Evolutionary conservation across 2,888 invertebrate genomes (phyloP).

Genomic region (Periphyllus acericola): DNA sequence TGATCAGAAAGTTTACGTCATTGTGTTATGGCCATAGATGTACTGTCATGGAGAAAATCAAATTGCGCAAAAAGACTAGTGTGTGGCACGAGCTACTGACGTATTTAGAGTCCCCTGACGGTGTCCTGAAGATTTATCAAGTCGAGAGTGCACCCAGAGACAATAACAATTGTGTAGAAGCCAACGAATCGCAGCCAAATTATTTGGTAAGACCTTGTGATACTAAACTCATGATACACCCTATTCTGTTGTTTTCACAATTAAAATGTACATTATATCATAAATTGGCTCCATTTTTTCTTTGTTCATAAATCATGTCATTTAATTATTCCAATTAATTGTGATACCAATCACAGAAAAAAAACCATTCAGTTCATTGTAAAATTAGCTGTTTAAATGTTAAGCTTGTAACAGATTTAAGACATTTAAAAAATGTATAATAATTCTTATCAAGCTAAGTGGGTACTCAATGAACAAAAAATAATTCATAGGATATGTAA

Average conservation of each 20-base stretch:
- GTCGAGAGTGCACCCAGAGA: not conserved
- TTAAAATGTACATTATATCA: too few species aligned
- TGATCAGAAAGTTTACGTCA: slow-evolving; percentile 46
- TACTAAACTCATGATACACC: not conserved
- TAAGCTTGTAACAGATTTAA: too few species aligned
- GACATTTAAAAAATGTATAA: too few species aligned
- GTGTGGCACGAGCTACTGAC: slow-evolving; percentile 45
- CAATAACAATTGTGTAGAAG: slow-evolving; percentile 15
- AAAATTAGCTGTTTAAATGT: not conserved
- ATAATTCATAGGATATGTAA: too few species aligned
- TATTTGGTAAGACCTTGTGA: slow-evolving; percentile 12
- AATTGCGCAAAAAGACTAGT: slow-evolving; percentile 40
- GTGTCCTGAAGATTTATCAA: slow-evolving; percentile 10
- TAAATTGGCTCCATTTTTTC: too few species aligned
- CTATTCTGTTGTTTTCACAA: too few species aligned
- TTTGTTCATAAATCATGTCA: too few species aligned
- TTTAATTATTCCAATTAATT: too few species aligned
- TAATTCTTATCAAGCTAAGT: too few species aligned
- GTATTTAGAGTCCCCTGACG: slow-evolving; percentile 23
- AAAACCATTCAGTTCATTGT: not conserved
- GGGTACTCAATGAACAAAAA: too few species aligned
- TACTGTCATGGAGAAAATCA: slow-evolving; percentile 10
- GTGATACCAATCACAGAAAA: too few species aligned
- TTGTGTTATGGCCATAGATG: slow-evolving; percentile 19
- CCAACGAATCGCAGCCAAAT: not conserved